Evolutionary conservation across 2,888 invertebrate species (phyloP).

Genomic region (Meghimatium bilineatum): DNA sequence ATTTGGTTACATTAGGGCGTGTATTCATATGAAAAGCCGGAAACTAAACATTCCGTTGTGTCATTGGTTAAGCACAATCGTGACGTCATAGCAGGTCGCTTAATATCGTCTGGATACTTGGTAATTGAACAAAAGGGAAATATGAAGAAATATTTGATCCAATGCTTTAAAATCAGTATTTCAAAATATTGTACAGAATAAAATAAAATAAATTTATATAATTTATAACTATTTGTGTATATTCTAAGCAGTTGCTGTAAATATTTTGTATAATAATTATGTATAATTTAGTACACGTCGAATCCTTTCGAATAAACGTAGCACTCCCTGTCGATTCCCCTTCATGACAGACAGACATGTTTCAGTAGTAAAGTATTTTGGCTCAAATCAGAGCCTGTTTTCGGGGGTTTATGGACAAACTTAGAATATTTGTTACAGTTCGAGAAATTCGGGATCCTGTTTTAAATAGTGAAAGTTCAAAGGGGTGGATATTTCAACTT

Average conservation of each 20-base stretch:
- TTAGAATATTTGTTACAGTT: conserved; percentile 23
- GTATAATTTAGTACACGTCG: conserved; percentile 26
- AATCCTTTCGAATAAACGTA: conserved; percentile 55
- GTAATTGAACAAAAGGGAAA: neutral
- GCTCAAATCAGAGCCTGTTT: conserved; percentile 67
- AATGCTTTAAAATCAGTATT: neutral
- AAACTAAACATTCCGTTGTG: conserved; percentile 36
- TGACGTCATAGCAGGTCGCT: conserved; percentile 34
- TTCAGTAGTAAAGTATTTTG: conserved; percentile 64
- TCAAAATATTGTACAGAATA: neutral
- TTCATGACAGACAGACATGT: conserved; percentile 63
- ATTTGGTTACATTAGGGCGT: too few relatives aligned
- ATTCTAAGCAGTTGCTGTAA: neutral
- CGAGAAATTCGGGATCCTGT: conserved; percentile 29
- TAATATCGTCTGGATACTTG: conserved; percentile 29
- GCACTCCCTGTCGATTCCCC: conserved; percentile 68
- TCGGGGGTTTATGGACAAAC: conserved; percentile 59
- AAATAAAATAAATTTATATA: neutral
- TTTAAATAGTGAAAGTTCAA: conserved; percentile 15
- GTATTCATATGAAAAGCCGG: neutral
- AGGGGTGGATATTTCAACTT: conserved; percentile 40
- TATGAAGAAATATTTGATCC: neutral
- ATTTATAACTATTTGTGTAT: too few relatives aligned
- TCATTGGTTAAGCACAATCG: conserved; percentile 48
- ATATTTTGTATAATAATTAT: neutral